Conservation (phyloP, 2,888 invertebrate species). For the Tipula confusa region DNA sequence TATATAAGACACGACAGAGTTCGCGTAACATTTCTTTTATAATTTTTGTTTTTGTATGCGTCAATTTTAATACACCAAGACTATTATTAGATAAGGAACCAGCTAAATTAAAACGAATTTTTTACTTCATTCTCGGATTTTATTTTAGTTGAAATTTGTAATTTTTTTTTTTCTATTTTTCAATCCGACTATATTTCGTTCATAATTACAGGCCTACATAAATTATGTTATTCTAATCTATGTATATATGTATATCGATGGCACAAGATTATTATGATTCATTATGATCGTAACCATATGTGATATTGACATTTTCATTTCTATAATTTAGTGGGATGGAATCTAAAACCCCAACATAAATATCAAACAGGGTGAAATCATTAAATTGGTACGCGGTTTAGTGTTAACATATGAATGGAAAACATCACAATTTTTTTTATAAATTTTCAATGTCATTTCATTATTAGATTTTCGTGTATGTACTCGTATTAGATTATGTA, state of each 20-base stretch:
- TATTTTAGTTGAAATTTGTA: not conserved
- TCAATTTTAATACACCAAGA: not conserved
- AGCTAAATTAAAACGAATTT: not conserved
- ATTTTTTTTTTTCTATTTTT: not conserved
- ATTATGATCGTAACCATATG: not conserved
- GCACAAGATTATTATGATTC: not conserved
- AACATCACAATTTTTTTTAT: not conserved
- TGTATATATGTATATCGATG: too few species aligned
- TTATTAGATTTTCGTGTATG: not conserved
- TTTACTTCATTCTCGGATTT: not conserved
- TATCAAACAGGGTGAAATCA: not conserved
- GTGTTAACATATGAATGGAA: not conserved
- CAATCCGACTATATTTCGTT: not conserved
- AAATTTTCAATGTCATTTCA: conserved; percentile 1
- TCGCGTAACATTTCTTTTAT: not conserved
- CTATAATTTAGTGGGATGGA: not conserved
- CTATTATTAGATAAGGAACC: conserved; percentile 25
- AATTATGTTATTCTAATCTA: not conserved
- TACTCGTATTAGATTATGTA: not conserved
- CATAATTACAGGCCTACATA: not conserved
- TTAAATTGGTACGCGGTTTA: not conserved
- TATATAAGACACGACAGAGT: not conserved
- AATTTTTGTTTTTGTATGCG: not conserved
- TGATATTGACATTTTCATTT: not conserved
- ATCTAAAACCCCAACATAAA: not conserved